These are phyloP conservation scores for Rhopilema esculentum DNA, from an alignment of 30 jellyfish, hydroid and myxozoan species.

Conservation along the genomic window DNA sequence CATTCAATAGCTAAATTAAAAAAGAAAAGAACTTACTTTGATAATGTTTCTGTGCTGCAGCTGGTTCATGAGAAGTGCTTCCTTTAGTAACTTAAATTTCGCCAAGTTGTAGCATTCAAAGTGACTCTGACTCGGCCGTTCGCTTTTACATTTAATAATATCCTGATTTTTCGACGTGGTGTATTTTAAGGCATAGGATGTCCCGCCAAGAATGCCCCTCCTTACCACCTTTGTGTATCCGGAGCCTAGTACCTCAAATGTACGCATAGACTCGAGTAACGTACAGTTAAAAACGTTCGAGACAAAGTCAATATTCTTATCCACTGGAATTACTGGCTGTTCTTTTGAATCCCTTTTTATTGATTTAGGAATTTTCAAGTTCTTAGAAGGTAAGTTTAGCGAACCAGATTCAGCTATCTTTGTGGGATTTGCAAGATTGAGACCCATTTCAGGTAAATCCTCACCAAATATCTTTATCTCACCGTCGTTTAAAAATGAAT, in stretches of 20 bases:
- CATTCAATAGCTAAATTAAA: no score
- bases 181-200: slow-evolving; percentile 53
- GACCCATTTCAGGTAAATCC: slow-evolving; percentile 1
- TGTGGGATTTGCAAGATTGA: slow-evolving; percentile 29
- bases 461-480: slow-evolving; percentile 63
- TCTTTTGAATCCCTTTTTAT: slow-evolving; percentile 3
- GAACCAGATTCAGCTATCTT: not conserved
- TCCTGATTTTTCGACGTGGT: slow-evolving; percentile 41
- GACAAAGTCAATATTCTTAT: not conserved
- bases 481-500: not conserved
- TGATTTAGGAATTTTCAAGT: slow-evolving; percentile 1
- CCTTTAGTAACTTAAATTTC: slow-evolving; percentile 63
- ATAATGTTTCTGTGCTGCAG: slow-evolving; percentile 58
- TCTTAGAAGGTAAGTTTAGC: not conserved
- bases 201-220: slow-evolving; percentile 42
- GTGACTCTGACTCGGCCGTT: slow-evolving; percentile 33
- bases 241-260: slow-evolving; percentile 52
- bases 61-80: slow-evolving; percentile 69
- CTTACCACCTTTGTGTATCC: slow-evolving; percentile 78
- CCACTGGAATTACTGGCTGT: not conserved
- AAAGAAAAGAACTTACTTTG: slow-evolving; percentile 40
- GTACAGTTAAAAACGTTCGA: slow-evolving; percentile 39
- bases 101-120: slow-evolving; percentile 74
- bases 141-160: slow-evolving; percentile 40
- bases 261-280: slow-evolving; percentile 27